Base-by-base conservation (phyloP, 2,888 invertebrate genomes). In the Thyatira batis region DNA sequence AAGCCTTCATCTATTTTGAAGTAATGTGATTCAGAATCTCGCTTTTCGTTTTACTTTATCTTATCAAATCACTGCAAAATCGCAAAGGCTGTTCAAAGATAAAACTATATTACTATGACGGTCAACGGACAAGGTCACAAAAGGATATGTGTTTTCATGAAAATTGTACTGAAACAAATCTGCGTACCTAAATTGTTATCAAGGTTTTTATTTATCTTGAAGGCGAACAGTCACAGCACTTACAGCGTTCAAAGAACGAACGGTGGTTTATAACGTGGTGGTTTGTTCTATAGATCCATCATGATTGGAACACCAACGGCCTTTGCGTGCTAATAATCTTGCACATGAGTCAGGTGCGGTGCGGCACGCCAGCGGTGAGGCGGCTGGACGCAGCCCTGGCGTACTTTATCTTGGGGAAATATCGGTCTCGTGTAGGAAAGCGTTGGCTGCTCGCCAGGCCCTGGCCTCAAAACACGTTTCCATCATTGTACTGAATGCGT, bases 391-490 rank as follows among this genome's bases (percentile, higher is more conserved):
- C 67, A 69, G 69, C 70, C 69, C 71, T 76, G 74, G 70, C 69
- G 64, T 62, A 70, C 67, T 76, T 84, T 86, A 89, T 89, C 87
- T 86, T 76, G 74, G 66, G 75, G 79, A 84, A 84, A 84, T 78
- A 85, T 89, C 82, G 73, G 71, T 77, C 73, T 81, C 80, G 77
- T 79, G 75, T 73, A 78, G 76, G 82, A 83, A 84, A 84, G 73
- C 72, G 74, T 80, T 89, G 89, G 89, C 78, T 60, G 60, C 57
- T 55, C 62, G 88, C 88, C 88, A 89, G 78, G 56, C 67, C 62
- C 70, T 60, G 67, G 61, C 61, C 65, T 70, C 63, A 68, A 39
- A 64, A 67, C 69, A 66, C 61, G 71, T 75, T 78, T 72, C 73
- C 72, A 81, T 76, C 78, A 75, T 70, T 63, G 57, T 59, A 55